Conservation (phyloP, 2,797 vertebrate species). For the Heterohyrax brucei region DNA sequence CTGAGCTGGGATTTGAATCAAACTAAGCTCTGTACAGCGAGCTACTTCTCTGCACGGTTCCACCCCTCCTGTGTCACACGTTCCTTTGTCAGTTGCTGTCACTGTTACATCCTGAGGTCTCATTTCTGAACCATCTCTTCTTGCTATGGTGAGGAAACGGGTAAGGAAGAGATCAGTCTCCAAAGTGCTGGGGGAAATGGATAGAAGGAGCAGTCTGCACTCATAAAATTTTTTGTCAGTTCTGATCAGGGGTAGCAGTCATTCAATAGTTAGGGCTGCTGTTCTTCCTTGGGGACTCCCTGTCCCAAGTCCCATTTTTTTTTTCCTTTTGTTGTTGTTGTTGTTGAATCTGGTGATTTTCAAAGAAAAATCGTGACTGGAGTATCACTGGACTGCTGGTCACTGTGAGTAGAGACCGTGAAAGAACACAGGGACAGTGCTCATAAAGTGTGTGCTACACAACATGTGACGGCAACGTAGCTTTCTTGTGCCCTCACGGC, state of each 20-base stretch:
- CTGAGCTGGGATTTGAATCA: background rate
- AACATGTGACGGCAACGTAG: accelerated
- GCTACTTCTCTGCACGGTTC: background rate
- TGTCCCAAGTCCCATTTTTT: conserved; percentile 74
- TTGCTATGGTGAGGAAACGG: conserved; percentile 83
- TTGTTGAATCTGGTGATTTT: conserved; percentile 80
- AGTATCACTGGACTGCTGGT: background rate
- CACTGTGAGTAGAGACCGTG: accelerated
- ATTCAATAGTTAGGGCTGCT: conserved; percentile 79
- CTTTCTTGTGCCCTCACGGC: accelerated
- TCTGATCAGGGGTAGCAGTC: conserved; percentile 80
- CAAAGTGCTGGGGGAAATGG: conserved; percentile 83
- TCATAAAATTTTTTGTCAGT: conserved; percentile 86
- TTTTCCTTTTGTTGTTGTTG: background rate
- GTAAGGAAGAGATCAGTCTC: conserved; percentile 79
- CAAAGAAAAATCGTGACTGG: conserved; percentile 70
- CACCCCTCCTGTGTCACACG: background rate
- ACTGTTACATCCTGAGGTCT: conserved; percentile 83
- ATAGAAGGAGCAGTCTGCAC: conserved; percentile 80
- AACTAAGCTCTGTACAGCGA: background rate
- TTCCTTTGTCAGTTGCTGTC: conserved; percentile 85
- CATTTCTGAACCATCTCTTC: conserved; percentile 83
- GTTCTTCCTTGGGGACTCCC: conserved; percentile 75
- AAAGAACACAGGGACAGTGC: background rate
- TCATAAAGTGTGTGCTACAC: accelerated